Evolutionary conservation across 2,888 invertebrate genomes (phyloP).

Genomic region (Acronicta alni): DNA sequence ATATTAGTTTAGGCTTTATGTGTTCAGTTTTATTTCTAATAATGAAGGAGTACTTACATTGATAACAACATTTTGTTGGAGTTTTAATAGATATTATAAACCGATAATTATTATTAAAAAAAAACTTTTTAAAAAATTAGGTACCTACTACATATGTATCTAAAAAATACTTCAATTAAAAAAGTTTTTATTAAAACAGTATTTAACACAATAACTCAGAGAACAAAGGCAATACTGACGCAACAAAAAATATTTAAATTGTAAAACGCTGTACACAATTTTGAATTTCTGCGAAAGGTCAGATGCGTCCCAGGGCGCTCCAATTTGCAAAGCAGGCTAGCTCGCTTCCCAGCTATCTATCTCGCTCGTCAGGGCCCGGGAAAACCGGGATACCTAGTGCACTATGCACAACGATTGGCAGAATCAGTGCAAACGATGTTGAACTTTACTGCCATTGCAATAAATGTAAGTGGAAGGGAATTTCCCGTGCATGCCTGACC

Average conservation of each 20-base stretch:
- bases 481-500: slow-evolving; percentile 46
- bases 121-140: no score
- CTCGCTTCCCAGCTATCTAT: slow-evolving; percentile 69
- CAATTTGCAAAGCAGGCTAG: slow-evolving; percentile 66
- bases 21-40: no score
- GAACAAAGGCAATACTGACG: slow-evolving; percentile 27
- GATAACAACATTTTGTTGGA: no score
- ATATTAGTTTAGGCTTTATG: no score
- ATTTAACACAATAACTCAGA: slow-evolving; percentile 19
- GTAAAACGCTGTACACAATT: slow-evolving; percentile 48
- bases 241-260: slow-evolving; percentile 32
- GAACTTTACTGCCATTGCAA: slow-evolving; percentile 62
- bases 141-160: no score
- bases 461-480: slow-evolving; percentile 49
- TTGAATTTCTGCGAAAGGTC: slow-evolving; percentile 66
- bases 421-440: slow-evolving; percentile 61
- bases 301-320: slow-evolving; percentile 63
- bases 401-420: slow-evolving; percentile 59
- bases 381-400: slow-evolving; percentile 76
- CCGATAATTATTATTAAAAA: no score
- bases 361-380: slow-evolving; percentile 79
- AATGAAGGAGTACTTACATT: no score
- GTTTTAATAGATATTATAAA: no score
- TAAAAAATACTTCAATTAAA: no score
- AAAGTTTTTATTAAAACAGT: no score